Evolutionary conservation across 2,888 invertebrate species (phyloP), one percentile per base, ranked within the genome.

Genomic region (Acrobasis consociella): DNA sequence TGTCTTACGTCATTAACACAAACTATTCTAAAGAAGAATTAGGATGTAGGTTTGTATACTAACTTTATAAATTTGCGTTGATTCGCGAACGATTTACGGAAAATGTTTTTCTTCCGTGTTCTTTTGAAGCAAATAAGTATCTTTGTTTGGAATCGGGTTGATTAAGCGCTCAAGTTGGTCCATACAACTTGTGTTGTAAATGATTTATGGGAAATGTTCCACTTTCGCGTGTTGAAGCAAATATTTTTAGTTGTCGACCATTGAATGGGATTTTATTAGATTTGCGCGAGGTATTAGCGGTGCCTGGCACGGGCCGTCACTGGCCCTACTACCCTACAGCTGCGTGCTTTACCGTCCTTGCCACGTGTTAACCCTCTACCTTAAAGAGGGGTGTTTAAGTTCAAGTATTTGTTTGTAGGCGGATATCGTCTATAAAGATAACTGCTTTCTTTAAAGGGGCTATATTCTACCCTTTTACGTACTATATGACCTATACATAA

Each of bases 291-390:
- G 68, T 71, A 71, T 69, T 69, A 69, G 66, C 56, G 63, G 69
- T 65, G 72, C 56, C 70, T 71, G 75, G 74, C 63, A 68, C 76
- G 55, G 69, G 62, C 64, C 67, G 74, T 74, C 67, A 77, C 76
- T 58, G 65, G 58, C 50, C 60, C 63, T 62, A 51, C 58, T 59
- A 37, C 59, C 55, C 63, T 42, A 42, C 52, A 46, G 49, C 10
- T 69, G 72, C 71, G 74, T 72, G 74, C 69, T 67, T 62, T 69
- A 72, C 68, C 65, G 65, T 63, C 65, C 56, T 63, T 66, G 63
- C 64, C 67, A 69, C 69, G 70, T 66, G 68, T 13, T 39, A 5
- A 8, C 39, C 17, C 13, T 13, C 46, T 10, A 46, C 9, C 7
- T 15, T 39, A 39, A 38, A 55, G 46, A 46, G n/a, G 11, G 13